Evolutionary conservation across 2,888 invertebrate species (phyloP).

Genomic region (Thereva nobilitata): DNA sequence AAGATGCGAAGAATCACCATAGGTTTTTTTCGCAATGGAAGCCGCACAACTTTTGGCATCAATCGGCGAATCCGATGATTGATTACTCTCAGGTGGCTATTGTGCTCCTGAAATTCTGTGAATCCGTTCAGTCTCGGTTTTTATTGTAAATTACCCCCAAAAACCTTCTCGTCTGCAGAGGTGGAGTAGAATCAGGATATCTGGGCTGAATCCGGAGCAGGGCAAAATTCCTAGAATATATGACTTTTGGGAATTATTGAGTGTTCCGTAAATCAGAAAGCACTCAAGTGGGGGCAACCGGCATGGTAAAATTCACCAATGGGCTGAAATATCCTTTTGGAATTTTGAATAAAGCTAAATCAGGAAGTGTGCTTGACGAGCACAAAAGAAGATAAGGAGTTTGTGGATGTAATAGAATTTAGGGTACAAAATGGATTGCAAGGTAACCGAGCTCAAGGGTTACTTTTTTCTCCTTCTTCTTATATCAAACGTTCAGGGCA

Average conservation of each 20-base stretch:
- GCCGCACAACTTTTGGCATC: slow-evolving; percentile 37
- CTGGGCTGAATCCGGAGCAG: too few species aligned
- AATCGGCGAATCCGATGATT: slow-evolving; percentile 41
- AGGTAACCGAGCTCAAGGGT: too few species aligned
- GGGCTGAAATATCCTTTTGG: slow-evolving; percentile 9
- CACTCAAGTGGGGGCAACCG: slow-evolving; percentile 7
- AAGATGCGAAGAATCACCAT: slow-evolving; percentile 6
- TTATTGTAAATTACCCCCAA: slow-evolving; percentile 35
- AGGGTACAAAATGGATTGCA: slow-evolving; percentile 2
- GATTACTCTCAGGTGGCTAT: slow-evolving; percentile 41
- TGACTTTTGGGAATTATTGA: slow-evolving; percentile 34
- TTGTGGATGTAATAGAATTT: slow-evolving; percentile 10
- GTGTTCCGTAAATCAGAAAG: slow-evolving; percentile 11
- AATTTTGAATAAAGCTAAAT: slow-evolving; percentile 10
- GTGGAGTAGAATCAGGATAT: slow-evolving; percentile 10
- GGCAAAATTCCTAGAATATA: slow-evolving; percentile 21
- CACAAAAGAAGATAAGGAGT: slow-evolving; percentile 8
- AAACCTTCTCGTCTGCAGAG: neutral
- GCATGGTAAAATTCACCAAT: slow-evolving; percentile 9
- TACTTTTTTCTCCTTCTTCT: too few species aligned
- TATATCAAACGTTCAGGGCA: too few species aligned
- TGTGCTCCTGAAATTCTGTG: slow-evolving; percentile 17
- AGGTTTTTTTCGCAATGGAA: slow-evolving; percentile 1
- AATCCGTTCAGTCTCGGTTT: slow-evolving; percentile 19
- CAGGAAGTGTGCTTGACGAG: slow-evolving; percentile 17